Conservation (phyloP, 2,888 invertebrate genomes). For the Agonopterix arenella region DNA sequence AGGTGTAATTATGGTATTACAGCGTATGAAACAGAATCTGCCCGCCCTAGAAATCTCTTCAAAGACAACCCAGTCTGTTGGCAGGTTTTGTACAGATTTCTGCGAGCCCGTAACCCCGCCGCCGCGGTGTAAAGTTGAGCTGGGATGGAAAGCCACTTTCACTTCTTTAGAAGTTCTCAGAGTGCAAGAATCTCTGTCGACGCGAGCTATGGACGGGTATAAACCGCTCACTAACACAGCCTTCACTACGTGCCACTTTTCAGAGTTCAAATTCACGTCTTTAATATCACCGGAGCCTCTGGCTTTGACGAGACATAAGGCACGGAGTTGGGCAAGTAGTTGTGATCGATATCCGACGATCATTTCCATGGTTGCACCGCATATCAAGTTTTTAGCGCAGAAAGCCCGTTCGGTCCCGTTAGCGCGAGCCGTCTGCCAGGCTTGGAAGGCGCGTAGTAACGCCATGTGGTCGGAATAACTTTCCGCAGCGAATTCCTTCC, state of each 20-base stretch:
- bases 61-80: constrained; percentile 90
- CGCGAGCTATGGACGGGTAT: constrained; percentile 91
- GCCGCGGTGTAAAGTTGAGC: constrained; percentile 79
- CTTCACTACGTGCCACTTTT: constrained; percentile 94
- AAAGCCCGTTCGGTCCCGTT: constrained; percentile 81
- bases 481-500: constrained; percentile 84
- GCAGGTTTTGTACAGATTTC: constrained; percentile 63
- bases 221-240: constrained; percentile 91
- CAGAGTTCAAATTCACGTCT: constrained; percentile 89
- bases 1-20: constrained; percentile 89
- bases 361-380: constrained; percentile 92
- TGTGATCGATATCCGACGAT: constrained; percentile 90
- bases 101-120: constrained; percentile 57
- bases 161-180: constrained; percentile 80
- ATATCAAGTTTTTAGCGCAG: constrained; percentile 86
- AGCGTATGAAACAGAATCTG: constrained; percentile 83
- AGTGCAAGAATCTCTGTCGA: constrained; percentile 79
- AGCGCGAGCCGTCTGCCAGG: constrained; percentile 79
- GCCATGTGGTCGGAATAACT: constrained; percentile 94
- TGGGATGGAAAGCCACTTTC: constrained; percentile 72
- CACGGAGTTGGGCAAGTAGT: constrained; percentile 87
- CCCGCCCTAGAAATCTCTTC: constrained; percentile 89
- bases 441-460: constrained; percentile 84
- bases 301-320: constrained; percentile 83
- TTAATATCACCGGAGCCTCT: constrained; percentile 73